These are phyloP conservation scores for Eulimnadia texana DNA, from an alignment of 1,140 invertebrate species.

Conservation along the genomic window DNA sequence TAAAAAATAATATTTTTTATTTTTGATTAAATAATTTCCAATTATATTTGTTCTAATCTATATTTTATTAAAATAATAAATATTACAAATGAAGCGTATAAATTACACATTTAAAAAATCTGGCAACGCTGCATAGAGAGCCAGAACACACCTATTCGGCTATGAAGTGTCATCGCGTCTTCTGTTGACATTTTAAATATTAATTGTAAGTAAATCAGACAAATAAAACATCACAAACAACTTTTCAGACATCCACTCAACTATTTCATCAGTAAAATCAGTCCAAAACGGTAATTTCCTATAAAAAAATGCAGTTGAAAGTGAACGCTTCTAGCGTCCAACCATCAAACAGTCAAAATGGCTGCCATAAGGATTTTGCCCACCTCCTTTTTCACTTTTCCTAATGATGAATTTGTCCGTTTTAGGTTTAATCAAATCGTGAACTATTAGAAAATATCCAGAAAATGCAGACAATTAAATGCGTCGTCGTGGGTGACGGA, in stretches of 20 bases:
- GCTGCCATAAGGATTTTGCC: not conserved
- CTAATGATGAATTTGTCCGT: not conserved
- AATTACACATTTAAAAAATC: too few species aligned
- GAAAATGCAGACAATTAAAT: constrained; percentile 97
- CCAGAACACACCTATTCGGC: not conserved
- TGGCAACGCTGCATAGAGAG: not conserved
- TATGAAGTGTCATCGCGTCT: not conserved
- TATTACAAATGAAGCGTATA: too few species aligned
- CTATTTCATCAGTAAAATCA: not conserved
- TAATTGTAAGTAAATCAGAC: not conserved
- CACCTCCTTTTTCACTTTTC: not conserved
- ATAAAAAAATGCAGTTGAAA: not conserved
- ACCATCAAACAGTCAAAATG: not conserved
- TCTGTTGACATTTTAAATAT: not conserved
- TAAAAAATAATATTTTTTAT: too few species aligned
- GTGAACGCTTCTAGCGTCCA: not conserved
- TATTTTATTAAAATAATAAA: too few species aligned
- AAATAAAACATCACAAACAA: not conserved
- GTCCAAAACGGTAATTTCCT: not conserved
- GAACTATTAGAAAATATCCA: too few species aligned
- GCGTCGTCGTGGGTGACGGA: constrained; percentile 88
- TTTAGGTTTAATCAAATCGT: not conserved
- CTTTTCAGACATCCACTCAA: too few species aligned
- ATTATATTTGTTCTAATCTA: too few species aligned
- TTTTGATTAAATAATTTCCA: too few species aligned